A percentile compares a stretch with the other conserved stretches of the same genome.
Evolutionary conservation across 2,888 invertebrate genomes (phyloP).

Genomic region (Synanthedon formicaeformis): DNA sequence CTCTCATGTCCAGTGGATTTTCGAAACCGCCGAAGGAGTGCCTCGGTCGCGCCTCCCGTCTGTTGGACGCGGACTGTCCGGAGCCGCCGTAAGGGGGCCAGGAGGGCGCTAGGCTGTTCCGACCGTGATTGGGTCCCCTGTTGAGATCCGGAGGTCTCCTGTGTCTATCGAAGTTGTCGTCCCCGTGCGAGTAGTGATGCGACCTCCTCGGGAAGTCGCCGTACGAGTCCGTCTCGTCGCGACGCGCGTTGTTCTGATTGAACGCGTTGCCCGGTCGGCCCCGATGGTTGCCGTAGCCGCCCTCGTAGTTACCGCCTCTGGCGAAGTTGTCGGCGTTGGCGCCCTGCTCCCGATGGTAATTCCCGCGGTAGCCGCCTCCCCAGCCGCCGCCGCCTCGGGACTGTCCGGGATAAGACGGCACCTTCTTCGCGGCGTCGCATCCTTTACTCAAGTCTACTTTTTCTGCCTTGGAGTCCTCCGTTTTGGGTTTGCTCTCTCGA

Average conservation of each 20-base stretch:
- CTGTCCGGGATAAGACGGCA: conserved; percentile 75
- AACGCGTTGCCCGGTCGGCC: conserved; percentile 18
- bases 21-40: conserved; percentile 46
- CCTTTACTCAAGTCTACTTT: conserved; percentile 29
- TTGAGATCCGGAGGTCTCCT: conserved; percentile 9
- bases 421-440: conserved; percentile 47
- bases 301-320: conserved; percentile 15
- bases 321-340: conserved; percentile 16
- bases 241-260: conserved; percentile 17
- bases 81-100: conserved; percentile 25
- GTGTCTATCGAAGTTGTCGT: conserved; percentile 23
- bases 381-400: conserved; percentile 51
- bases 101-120: conserved; percentile 16
- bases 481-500: conserved; percentile 4
- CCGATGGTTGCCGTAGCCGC: conserved; percentile 21
- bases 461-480: conserved; percentile 6
- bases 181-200: conserved; percentile 26
- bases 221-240: conserved; percentile 24
- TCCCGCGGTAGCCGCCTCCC: conserved; percentile 52
- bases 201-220: conserved; percentile 30
- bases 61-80: conserved; percentile 4
- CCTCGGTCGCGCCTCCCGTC: conserved; percentile 4
- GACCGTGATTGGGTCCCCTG: conserved; percentile 9
- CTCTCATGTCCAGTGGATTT: conserved; percentile 47
- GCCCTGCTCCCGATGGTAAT: conserved; percentile 33